phyloP scores from a whole-genome alignment of 1,140 invertebrate species.

The Lepidurus apus region DNA sequence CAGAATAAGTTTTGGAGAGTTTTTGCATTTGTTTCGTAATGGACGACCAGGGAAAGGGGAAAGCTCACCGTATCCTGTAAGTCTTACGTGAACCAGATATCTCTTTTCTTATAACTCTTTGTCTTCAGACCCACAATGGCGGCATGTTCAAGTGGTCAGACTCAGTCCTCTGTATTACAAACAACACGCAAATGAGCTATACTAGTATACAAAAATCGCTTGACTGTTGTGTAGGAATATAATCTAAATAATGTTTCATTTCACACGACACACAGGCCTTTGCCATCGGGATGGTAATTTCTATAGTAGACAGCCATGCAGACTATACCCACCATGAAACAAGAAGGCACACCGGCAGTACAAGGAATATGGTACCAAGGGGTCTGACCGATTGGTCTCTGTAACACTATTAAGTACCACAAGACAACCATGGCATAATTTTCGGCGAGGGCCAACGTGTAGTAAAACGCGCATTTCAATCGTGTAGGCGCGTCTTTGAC shows the following conservation, averaged over 20 bases:
- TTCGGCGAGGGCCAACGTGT: conserved; percentile 47
- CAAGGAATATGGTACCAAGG: conserved; percentile 40
- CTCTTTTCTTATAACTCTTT: neutral
- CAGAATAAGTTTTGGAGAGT: conserved; percentile 61
- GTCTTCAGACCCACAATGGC: neutral
- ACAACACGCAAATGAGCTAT: neutral
- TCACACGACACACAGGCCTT: conserved; percentile 32
- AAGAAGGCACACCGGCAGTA: conserved; percentile 39
- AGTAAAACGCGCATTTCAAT: conserved; percentile 46
- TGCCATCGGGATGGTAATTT: conserved; percentile 43
- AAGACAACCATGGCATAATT: conserved; percentile 47
- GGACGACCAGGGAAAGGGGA: conserved; percentile 38
- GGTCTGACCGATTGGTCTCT: neutral
- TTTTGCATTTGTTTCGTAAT: conserved; percentile 57
- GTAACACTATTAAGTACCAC: conserved; percentile 44
- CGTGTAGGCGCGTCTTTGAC: conserved; percentile 50
- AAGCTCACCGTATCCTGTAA: conserved; percentile 15
- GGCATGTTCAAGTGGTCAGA: neutral
- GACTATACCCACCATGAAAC: conserved; percentile 43
- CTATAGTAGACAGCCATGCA: conserved; percentile 46
- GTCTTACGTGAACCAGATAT: neutral
- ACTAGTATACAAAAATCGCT: neutral
- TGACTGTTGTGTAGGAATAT: neutral
- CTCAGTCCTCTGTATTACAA: neutral
- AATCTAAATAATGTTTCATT: neutral